Conservation (phyloP, 2,888 invertebrate genomes). For the Liposcelis brunnea region DNA sequence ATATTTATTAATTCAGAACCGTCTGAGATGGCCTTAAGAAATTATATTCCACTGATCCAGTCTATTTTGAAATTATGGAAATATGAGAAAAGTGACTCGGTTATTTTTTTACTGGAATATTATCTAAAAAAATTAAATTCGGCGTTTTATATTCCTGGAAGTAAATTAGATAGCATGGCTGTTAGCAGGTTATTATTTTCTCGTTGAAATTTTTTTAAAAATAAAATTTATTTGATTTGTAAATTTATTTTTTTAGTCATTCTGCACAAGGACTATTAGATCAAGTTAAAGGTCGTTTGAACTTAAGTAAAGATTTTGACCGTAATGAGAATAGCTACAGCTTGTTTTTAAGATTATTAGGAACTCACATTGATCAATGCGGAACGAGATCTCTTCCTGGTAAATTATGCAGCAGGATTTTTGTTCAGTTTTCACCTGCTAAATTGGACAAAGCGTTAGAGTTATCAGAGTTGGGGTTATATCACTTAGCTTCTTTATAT, state of each 20-base stretch:
- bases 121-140: slow-evolving; percentile 2
- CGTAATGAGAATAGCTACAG: background rate
- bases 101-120: slow-evolving; percentile 1
- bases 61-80: background rate
- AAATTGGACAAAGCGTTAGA: background rate
- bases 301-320: background rate
- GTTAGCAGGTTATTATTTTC: slow-evolving; percentile 6
- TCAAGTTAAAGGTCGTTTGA: background rate
- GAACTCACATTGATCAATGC: background rate
- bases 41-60: background rate
- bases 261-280: background rate
- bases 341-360: slow-evolving; percentile 2
- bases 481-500: background rate
- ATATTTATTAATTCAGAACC: background rate
- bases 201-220: too few species aligned
- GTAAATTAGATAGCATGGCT: background rate
- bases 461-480: background rate
- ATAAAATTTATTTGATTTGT: background rate
- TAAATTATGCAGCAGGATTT: slow-evolving; percentile 3
- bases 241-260: background rate
- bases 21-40: background rate
- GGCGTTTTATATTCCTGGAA: slow-evolving; percentile 3
- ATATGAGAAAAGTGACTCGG: background rate
- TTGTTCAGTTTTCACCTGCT: background rate
- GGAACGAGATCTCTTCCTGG: too few species aligned